phyloP scores from a whole-genome alignment of 2,113 vertebrate genomes.

The Hypanus sabinus region DNA sequence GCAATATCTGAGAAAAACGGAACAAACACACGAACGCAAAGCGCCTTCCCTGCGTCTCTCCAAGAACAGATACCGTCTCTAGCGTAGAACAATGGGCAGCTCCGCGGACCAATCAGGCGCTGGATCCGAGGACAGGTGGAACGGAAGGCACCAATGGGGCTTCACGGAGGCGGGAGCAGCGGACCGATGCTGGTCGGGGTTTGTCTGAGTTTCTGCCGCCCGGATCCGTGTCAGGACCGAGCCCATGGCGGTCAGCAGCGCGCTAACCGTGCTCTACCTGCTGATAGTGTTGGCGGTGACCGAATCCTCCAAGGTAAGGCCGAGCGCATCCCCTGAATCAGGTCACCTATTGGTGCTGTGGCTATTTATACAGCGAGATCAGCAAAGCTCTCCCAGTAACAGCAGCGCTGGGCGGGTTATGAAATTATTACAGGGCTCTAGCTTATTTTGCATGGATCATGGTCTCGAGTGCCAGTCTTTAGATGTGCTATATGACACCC shows the following conservation, averaged over 20 bases:
- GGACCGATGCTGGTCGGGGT: background rate
- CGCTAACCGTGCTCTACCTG: background rate
- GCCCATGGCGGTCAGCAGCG: background rate
- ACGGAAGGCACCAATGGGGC: background rate
- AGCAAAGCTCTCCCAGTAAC: background rate
- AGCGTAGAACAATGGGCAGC: background rate
- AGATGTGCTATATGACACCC: too few relatives aligned
- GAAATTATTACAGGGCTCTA: too few relatives aligned
- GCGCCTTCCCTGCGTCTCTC: background rate
- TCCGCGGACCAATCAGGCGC: background rate
- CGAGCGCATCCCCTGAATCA: background rate
- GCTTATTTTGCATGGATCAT: too few relatives aligned
- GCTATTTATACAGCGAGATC: background rate
- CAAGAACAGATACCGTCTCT: too few relatives aligned
- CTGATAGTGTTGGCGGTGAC: background rate
- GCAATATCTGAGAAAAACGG: background rate
- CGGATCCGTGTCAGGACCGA: background rate
- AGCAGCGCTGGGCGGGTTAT: background rate
- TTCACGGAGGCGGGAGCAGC: background rate
- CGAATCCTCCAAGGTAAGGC: conserved; percentile 19
- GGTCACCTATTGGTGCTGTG: background rate
- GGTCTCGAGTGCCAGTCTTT: too few relatives aligned
- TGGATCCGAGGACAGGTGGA: too few relatives aligned
- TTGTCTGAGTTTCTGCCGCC: too few relatives aligned
- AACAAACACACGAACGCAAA: background rate